A percentile compares a stretch with the other conserved stretches of the same genome.
Conservation (phyloP, 2,797 vertebrate genomes). For the Eulemur rubriventer region DNA sequence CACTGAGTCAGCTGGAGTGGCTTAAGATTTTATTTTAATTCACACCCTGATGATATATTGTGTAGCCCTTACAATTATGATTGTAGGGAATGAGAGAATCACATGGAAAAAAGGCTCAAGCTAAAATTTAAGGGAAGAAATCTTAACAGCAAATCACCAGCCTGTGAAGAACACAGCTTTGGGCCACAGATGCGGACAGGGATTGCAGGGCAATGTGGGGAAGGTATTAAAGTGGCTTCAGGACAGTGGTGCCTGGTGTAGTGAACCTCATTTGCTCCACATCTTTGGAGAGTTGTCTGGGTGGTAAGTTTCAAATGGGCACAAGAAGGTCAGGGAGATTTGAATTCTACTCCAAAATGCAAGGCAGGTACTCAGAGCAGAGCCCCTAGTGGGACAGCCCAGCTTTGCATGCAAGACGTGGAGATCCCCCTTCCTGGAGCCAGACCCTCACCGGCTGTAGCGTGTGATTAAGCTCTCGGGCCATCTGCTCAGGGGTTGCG, state of each 20-base stretch:
- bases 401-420: not conserved
- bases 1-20: not conserved
- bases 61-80: not conserved
- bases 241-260: not conserved
- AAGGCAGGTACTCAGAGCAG: not conserved
- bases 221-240: not conserved
- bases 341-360: not conserved
- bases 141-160: not conserved
- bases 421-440: not conserved
- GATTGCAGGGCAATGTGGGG: not conserved
- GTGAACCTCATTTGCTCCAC: not conserved
- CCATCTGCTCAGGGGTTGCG: conserved; percentile 53
- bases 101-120: not conserved
- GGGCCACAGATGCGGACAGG: not conserved
- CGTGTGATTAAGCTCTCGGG: not conserved
- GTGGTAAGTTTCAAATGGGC: not conserved
- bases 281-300: not conserved
- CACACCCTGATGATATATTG: not conserved
- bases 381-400: not conserved
- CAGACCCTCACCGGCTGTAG: not conserved
- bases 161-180: not conserved
- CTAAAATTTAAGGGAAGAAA: not conserved
- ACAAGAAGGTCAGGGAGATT: not conserved
- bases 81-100: not conserved
- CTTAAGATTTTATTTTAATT: not conserved